Conservation (phyloP, 2,888 invertebrate species). For the Agapostemon virescens region DNA sequence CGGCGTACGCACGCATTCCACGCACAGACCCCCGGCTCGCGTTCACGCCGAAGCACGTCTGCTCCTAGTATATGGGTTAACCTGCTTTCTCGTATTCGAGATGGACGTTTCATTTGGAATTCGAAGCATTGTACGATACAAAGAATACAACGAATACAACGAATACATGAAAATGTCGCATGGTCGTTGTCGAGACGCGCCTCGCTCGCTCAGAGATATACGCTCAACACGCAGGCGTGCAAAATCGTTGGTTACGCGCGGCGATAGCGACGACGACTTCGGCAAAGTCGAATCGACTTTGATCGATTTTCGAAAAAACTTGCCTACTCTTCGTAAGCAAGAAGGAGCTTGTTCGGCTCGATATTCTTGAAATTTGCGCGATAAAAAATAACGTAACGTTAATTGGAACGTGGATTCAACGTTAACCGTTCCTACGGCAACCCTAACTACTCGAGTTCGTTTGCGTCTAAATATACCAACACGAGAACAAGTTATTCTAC, state of each 20-base stretch:
- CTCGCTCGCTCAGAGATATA: no score
- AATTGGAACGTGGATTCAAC: neutral
- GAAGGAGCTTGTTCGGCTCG: neutral
- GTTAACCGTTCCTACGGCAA: neutral
- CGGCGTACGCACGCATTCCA: constrained; percentile 64
- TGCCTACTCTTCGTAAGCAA: neutral
- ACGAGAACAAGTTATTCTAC: neutral
- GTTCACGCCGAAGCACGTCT: constrained; percentile 23
- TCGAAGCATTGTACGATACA: no score
- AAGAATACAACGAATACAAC: no score
- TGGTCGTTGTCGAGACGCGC: no score
- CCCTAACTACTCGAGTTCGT: neutral
- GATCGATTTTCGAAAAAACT: neutral
- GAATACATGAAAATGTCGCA: no score
- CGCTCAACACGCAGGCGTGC: no score
- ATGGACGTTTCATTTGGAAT: neutral
- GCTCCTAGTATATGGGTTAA: constrained; percentile 15
- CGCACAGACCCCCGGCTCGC: constrained; percentile 46
- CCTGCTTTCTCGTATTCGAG: neutral
- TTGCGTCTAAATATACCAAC: neutral
- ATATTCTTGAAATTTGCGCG: neutral
- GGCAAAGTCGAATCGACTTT: neutral
- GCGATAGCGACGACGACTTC: no score
- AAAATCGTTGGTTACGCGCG: neutral
- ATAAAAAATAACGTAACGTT: neutral